Base-by-base conservation (phyloP, 2,797 vertebrate species). In the Phataginus tetradactyla region DNA sequence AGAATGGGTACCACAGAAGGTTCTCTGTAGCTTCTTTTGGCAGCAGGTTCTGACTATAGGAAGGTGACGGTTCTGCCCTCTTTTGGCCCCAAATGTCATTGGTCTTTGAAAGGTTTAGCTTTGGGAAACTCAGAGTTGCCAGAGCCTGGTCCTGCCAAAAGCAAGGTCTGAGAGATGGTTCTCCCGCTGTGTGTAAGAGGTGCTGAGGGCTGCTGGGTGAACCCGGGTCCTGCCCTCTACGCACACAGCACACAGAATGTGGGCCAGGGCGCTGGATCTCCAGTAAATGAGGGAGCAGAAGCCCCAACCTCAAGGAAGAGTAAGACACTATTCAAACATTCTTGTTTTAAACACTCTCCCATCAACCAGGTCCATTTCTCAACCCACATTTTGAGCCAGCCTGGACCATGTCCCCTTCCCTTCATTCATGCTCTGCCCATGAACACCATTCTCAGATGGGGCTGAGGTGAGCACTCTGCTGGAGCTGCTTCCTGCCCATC, bases 381-480 rank as follows among this genome's bases (percentile, higher is more conserved):
- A 25, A n/a, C 8, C 32, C 32, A 11, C 27, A 20, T 49, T 85
- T 55, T 20, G 13, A 94, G 59, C 21, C 71, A 74, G 45, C 21
- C 49, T 86, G 77, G 55, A 11, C 29, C 3, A 1, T n/a, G 51
- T 21, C 23, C n/a, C 21, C n/a, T 59, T 64, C 81, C 42, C 27
- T 81, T n/a, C 51, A 5, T 61, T 68, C 68, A 27, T 51, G n/a
- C 72, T 59, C 72, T 92, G 51, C 17, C 53, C 55, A 45, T 21
- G 66, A 4, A 15, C 1, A 21, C 57, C 0, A 0, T 21, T 45
- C 71, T 59, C 1, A 0, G 11, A 66, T 39, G n/a, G 51, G 27
- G 61, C 12, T 20, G 29, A 49, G 49, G 72, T 0, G 6, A 57
- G 63, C 29, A 25, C 42, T 79, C 7, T 42, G 34, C 29, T n/a